Evolutionary conservation across 2,797 vertebrate species (phyloP).

Genomic region (Odontamblyopus lacepedii): DNA sequence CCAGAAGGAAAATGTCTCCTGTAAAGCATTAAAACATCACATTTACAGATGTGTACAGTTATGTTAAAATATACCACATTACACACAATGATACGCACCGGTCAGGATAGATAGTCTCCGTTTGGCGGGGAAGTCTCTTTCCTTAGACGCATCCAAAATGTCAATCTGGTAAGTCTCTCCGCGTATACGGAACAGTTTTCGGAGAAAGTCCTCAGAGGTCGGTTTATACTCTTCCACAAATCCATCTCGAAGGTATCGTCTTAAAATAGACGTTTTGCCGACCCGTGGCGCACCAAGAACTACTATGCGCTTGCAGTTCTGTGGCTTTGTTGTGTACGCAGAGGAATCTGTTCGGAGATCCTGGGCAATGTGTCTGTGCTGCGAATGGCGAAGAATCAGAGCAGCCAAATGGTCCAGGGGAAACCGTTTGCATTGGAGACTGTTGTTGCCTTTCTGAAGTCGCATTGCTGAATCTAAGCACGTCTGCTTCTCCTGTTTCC

Average conservation of each 20-base stretch:
- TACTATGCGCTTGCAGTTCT: conserved; percentile 78
- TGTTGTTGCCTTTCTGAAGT: conserved; percentile 28
- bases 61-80: background rate
- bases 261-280: conserved; percentile 79
- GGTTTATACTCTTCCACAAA: conserved; percentile 80
- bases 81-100: conserved; percentile 59
- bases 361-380: conserved; percentile 48
- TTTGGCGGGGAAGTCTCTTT: conserved; percentile 79
- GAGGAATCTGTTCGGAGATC: conserved; percentile 30
- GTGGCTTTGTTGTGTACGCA: conserved; percentile 62
- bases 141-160: conserved; percentile 78
- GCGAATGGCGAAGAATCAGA: conserved; percentile 61
- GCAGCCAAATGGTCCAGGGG: conserved; percentile 69
- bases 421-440: conserved; percentile 55
- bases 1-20: conserved; percentile 81
- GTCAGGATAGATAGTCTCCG: conserved; percentile 81
- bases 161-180: conserved; percentile 80
- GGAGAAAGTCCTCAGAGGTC: conserved; percentile 79
- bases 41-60: background rate
- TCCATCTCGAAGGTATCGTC: conserved; percentile 75
- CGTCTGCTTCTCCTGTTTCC: conserved; percentile 72
- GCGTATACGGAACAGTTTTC: conserved; percentile 79
- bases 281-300: conserved; percentile 80
- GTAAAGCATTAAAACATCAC: conserved; percentile 13
- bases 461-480: conserved; percentile 34